Percentiles rank a stretch among this genome's conserved stretches.
These are phyloP conservation scores for Enteromius argenteus DNA, from an alignment of 2,797 vertebrate species.

Conservation along the genomic window DNA sequence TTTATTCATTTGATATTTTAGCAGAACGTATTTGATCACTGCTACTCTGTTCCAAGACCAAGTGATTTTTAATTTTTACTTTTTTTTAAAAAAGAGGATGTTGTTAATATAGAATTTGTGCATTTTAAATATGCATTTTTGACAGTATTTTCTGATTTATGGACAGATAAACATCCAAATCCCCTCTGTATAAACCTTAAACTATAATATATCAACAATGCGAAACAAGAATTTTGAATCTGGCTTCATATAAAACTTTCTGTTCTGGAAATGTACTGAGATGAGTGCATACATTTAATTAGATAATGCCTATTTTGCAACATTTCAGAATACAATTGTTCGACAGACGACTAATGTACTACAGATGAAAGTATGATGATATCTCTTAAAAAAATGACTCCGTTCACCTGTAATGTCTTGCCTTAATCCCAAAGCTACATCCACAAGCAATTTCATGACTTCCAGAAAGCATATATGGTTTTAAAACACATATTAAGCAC, in stretches of 20 bases:
- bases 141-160: neutral
- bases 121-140: neutral
- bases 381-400: neutral
- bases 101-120: neutral
- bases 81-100: neutral
- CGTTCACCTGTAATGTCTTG: neutral
- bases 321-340: neutral
- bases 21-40: no score
- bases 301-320: neutral
- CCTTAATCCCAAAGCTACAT: neutral
- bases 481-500: slow-evolving; percentile 4
- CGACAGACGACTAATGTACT: neutral
- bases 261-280: neutral
- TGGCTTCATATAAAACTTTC: neutral
- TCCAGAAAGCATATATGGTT: slow-evolving; percentile 1
- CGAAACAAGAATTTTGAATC: neutral
- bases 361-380: neutral
- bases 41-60: no score
- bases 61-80: neutral
- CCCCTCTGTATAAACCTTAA: neutral
- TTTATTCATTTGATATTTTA: no score
- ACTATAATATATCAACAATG: neutral
- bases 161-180: neutral
- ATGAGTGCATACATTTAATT: neutral
- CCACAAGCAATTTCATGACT: neutral